These are phyloP conservation scores for Helostoma temminkii DNA, from an alignment of 2,797 vertebrate species.

Conservation along the genomic window DNA sequence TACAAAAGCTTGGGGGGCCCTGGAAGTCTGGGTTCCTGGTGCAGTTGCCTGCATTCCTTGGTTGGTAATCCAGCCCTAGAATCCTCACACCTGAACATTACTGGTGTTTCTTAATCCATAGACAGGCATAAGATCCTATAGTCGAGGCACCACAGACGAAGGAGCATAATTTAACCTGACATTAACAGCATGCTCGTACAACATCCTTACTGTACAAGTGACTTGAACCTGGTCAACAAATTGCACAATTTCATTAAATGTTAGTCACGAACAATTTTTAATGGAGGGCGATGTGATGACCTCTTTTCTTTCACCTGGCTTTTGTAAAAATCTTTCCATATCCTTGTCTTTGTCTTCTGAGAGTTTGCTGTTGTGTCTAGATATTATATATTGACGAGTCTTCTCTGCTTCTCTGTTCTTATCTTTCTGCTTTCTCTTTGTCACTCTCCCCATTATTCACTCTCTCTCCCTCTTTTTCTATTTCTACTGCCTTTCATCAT, in stretches of 20 bases:
- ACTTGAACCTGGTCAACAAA: slow-evolving; percentile 13
- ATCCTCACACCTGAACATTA: slow-evolving; percentile 5
- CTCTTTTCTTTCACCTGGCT: slow-evolving; percentile 58
- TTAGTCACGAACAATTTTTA: slow-evolving; percentile 30
- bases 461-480: slow-evolving; percentile 46
- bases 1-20: background rate
- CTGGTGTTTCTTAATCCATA: slow-evolving; percentile 2
- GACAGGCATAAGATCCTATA: slow-evolving; percentile 18
- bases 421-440: slow-evolving; percentile 48
- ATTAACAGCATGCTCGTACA: slow-evolving; percentile 1
- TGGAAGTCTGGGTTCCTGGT: background rate
- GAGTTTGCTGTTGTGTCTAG: slow-evolving; percentile 46
- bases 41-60: background rate
- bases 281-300: slow-evolving; percentile 29
- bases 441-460: slow-evolving; percentile 67
- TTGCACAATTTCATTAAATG: slow-evolving; percentile 22
- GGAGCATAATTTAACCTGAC: slow-evolving; percentile 19
- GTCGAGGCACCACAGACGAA: background rate
- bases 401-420: slow-evolving; percentile 48
- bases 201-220: slow-evolving; percentile 6
- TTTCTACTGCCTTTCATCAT: slow-evolving; percentile 73
- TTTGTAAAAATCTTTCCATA: slow-evolving; percentile 29
- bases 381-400: slow-evolving; percentile 64
- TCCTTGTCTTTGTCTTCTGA: slow-evolving; percentile 60
- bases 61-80: slow-evolving; percentile 9